Conservation (phyloP, 2,113 vertebrate genomes). For the Murina feae region DNA sequence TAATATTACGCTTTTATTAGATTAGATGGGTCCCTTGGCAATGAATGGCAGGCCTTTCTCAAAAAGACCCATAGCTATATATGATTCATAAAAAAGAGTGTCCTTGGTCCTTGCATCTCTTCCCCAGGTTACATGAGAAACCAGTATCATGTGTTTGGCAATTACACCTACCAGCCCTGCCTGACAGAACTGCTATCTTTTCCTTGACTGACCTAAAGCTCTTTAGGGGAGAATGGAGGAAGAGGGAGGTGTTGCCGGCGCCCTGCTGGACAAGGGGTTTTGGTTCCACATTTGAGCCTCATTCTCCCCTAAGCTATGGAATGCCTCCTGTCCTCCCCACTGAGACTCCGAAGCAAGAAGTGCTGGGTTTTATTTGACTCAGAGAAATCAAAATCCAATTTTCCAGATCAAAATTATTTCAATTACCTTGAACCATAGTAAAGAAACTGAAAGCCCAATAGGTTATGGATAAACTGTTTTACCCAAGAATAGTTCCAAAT, state of each 20-base stretch:
- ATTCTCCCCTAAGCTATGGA: neutral
- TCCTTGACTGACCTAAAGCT: neutral
- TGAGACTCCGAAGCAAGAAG: neutral
- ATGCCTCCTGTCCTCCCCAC: neutral
- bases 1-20: no score
- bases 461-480: neutral
- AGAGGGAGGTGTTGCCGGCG: fast-evolving
- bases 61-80: neutral
- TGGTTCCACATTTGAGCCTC: neutral
- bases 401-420: neutral
- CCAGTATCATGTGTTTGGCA: neutral
- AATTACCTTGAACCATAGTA: neutral
- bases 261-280: neutral
- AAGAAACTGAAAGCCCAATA: neutral
- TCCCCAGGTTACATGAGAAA: neutral
- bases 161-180: neutral
- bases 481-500: neutral
- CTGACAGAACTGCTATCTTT: neutral
- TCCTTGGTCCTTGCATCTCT: neutral
- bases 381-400: neutral
- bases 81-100: neutral
- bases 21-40: neutral
- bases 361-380: neutral
- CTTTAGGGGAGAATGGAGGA: fast-evolving
- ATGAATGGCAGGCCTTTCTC: neutral